These are phyloP conservation scores for Sebastolobus altivelis DNA, from an alignment of 2,797 vertebrate genomes.

Conservation along the genomic window DNA sequence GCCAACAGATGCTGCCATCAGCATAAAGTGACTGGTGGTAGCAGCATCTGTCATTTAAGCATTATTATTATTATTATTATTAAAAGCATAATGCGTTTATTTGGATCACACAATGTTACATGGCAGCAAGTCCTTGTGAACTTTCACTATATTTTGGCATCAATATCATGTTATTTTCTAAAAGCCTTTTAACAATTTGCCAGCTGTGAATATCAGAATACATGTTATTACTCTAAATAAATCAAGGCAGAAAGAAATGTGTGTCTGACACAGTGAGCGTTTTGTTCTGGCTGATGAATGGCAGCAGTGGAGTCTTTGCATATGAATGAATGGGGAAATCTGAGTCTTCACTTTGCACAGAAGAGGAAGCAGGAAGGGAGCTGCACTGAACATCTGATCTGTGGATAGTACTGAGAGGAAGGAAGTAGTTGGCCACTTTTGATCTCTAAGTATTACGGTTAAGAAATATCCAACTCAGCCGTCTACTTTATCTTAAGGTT, in stretches of 20 bases:
- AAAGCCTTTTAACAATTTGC: neutral
- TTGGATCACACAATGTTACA: neutral
- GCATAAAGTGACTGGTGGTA: neutral
- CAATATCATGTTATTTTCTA: neutral
- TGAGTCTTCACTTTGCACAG: constrained; percentile 10
- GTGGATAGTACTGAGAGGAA: neutral
- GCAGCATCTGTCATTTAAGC: neutral
- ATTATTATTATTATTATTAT: neutral
- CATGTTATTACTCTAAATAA: no score
- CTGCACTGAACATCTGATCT: constrained; percentile 13
- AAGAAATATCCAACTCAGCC: neutral
- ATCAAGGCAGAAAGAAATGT: neutral
- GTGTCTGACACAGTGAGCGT: constrained; percentile 35
- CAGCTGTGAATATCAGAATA: neutral
- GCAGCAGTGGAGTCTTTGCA: constrained; percentile 43
- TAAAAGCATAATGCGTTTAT: neutral
- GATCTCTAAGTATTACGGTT: neutral
- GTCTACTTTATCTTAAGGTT: neutral
- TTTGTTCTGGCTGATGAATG: constrained; percentile 63
- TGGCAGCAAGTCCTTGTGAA: neutral
- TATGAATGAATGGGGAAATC: constrained; percentile 51
- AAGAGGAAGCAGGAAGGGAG: constrained; percentile 17
- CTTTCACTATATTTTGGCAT: no score
- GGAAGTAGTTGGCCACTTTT: neutral
- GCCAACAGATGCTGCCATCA: neutral